Evolutionary conservation across 1,140 invertebrate species (phyloP).

Genomic region (Drosophila ficusphila): DNA sequence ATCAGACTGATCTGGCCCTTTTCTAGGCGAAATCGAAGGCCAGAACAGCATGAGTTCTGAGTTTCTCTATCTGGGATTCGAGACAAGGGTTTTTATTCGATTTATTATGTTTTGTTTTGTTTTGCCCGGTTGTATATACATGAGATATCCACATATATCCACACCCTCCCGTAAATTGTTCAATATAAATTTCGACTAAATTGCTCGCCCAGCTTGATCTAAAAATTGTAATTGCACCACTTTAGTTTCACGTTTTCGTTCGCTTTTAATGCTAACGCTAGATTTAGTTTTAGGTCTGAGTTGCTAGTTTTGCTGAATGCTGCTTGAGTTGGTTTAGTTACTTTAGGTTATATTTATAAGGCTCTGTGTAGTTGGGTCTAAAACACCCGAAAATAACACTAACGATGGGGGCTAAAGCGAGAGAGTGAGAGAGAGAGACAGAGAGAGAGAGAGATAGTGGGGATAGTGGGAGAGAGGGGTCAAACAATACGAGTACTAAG

Average conservation of each 20-base stretch:
- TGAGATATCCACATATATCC: slow-evolving; percentile 7
- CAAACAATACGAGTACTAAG: slow-evolving; percentile 13
- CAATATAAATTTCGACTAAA: slow-evolving; percentile 69
- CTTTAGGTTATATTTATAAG: slow-evolving; percentile 68
- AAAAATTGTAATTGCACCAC: slow-evolving; percentile 77
- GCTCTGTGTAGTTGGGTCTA: slow-evolving; percentile 63
- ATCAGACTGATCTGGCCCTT: slow-evolving; percentile 37
- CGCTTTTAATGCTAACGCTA: slow-evolving; percentile 11
- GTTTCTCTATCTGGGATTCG: background rate
- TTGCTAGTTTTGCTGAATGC: slow-evolving; percentile 42
- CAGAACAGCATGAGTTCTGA: background rate
- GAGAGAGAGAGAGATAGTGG: slow-evolving; percentile 12
- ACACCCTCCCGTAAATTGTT: slow-evolving; percentile 31
- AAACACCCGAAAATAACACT: slow-evolving; percentile 1
- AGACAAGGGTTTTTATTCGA: background rate
- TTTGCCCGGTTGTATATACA: slow-evolving; percentile 17
- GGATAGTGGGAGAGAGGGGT: background rate
- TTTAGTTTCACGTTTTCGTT: slow-evolving; percentile 24
- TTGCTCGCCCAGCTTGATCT: slow-evolving; percentile 47
- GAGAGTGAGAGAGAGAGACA: background rate
- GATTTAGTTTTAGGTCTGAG: slow-evolving; percentile 21
- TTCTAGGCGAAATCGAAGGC: slow-evolving; percentile 16
- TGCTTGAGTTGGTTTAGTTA: slow-evolving; percentile 40
- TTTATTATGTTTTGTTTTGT: background rate
- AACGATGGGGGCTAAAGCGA: slow-evolving; percentile 21